Base-by-base conservation (phyloP, 2,888 invertebrate species). In the Latrodectus hesperus region DNA sequence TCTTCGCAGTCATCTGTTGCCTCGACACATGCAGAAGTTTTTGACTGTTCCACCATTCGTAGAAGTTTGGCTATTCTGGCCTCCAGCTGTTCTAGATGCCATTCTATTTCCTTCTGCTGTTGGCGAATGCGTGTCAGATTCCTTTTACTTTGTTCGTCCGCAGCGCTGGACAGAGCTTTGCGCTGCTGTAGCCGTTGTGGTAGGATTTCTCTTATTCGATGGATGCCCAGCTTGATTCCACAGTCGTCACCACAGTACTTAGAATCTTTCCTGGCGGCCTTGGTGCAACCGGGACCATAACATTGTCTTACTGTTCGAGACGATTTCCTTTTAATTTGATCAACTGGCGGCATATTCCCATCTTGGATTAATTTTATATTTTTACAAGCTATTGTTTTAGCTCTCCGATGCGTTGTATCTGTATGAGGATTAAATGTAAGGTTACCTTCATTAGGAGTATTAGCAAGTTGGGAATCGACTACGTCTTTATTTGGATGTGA, bases 241-340 rank as follows among this genome's bases (percentile, higher is more conserved):
- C 85, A 86, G 0, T 52, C 55, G 12, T 86, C 80, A 51, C 80
- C 75, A 64, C 85, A 86, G 14, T 86, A 86, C 26, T 86, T 86
- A 10, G 85, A 86, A 60, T 64, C 55, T 9, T n/a, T 16, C 11
- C 80, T 65, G 9, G 80, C 75, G 3, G 75, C 80, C 11, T 65
- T 76, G 6, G 60, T 55, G 26, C 85, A 86, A 1, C 75, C 85
- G 0, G 85, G 85, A 6, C 85, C 85, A 14, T 80, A 75, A 26
- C 85, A 86, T 10, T 86, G 85, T 14, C 16, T 70, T 10, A 55
- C 16, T 17, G 17, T 17, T 16, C 22, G 53, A 38, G 49, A 6
- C 1, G 12, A 3, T 70, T 78, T 70, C 9, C 51, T 22, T 38
- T 38, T 38, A 38, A 38, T 4, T 38, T 6, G 5, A 38, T 38